Conservation (phyloP, 92 coral and sea anemone species). For the Phenganax marumi region DNA sequence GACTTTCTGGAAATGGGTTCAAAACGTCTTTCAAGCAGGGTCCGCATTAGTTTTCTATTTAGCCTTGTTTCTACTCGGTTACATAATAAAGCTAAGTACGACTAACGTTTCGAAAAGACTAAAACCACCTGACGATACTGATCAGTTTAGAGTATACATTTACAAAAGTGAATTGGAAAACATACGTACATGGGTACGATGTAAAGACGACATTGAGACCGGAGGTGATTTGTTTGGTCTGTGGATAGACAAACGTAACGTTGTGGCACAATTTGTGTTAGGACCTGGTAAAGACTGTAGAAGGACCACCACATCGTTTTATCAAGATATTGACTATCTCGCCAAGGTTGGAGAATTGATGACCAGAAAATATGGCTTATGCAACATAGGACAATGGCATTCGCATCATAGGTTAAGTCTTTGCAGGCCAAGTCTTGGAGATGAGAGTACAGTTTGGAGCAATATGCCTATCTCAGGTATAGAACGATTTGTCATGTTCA, state of each 20-base stretch:
- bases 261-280: constrained; percentile 73
- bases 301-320: constrained; percentile 65
- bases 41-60: too few species aligned
- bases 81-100: too few species aligned
- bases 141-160: constrained; percentile 54
- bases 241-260: constrained; percentile 74
- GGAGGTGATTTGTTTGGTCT: constrained; percentile 91
- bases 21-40: background rate
- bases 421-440: constrained; percentile 79
- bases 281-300: constrained; percentile 77
- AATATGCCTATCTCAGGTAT: constrained; percentile 73
- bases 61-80: too few species aligned
- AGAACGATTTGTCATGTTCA: constrained; percentile 70
- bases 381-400: constrained; percentile 98
- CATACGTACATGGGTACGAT: constrained; percentile 59
- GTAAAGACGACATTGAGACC: constrained; percentile 67
- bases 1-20: background rate
- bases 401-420: constrained; percentile 76
- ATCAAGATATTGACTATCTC: constrained; percentile 74
- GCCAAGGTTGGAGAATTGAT: constrained; percentile 59
- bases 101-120: background rate
- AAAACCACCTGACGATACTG: background rate
- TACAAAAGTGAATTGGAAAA: constrained; percentile 63
- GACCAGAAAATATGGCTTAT: constrained; percentile 67
- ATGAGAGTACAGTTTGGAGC: constrained; percentile 79